phyloP scores from a whole-genome alignment of 2,113 vertebrate genomes.

The Scalopus aquaticus region DNA sequence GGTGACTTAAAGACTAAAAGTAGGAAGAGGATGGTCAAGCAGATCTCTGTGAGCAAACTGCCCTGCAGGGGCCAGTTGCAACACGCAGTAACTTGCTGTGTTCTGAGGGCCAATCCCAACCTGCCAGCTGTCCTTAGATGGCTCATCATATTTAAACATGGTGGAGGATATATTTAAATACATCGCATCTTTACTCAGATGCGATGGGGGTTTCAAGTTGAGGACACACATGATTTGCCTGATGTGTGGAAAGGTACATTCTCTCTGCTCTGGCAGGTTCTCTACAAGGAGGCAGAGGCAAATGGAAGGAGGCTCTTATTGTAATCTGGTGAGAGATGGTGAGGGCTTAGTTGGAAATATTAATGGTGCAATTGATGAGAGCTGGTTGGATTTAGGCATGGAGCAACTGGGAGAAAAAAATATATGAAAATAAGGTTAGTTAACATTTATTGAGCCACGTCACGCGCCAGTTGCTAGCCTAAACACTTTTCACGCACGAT shows the following conservation, averaged over 20 bases:
- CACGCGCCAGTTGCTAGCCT: background rate
- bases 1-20: background rate
- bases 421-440: background rate
- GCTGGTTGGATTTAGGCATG: background rate
- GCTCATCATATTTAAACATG: background rate
- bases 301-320: background rate
- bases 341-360: background rate
- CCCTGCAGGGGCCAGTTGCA: background rate
- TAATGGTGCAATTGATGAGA: background rate
- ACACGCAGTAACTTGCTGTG: background rate
- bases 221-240: background rate
- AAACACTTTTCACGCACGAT: background rate
- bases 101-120: fast-evolving
- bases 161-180: too few relatives aligned
- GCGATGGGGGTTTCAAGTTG: background rate
- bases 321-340: background rate
- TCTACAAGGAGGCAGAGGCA: background rate
- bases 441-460: background rate
- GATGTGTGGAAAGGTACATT: background rate
- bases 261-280: background rate
- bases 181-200: background rate
- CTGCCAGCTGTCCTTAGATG: background rate
- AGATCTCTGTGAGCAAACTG: background rate
- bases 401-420: background rate
- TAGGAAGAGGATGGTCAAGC: too few relatives aligned